A percentile compares a stretch with the other conserved stretches of the same genome.
Conservation (phyloP, 2,888 invertebrate genomes). For the Nomada fucata region DNA sequence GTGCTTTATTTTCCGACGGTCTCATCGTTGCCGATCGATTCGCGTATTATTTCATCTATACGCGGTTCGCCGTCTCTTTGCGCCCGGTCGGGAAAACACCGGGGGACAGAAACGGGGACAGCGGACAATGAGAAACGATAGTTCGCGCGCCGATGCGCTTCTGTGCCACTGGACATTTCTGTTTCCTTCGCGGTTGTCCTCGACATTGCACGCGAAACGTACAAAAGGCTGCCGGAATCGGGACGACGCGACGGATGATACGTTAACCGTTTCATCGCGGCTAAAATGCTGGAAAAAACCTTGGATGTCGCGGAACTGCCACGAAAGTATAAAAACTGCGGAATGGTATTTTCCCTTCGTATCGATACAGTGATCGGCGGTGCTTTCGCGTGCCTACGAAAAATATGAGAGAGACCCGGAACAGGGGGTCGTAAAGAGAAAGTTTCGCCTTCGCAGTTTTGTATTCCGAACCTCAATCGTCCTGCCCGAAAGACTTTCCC, state of each 20-base stretch:
- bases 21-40: constrained; percentile 36
- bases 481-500: constrained; percentile 27
- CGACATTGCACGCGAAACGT: neutral
- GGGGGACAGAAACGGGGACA: neutral
- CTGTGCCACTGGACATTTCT: constrained; percentile 3
- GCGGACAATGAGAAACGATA: constrained; percentile 21
- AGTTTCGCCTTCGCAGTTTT: constrained; percentile 44
- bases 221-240: neutral
- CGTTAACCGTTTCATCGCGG: constrained; percentile 21
- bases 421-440: constrained; percentile 27
- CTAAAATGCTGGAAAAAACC: neutral
- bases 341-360: constrained; percentile 9
- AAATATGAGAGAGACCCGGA: constrained; percentile 23
- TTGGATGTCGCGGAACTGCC: neutral
- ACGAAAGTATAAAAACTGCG: constrained; percentile 24
- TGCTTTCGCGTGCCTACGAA: constrained; percentile 6
- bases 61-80: neutral
- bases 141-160: neutral
- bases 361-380: constrained; percentile 19
- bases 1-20: constrained; percentile 44
- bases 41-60: constrained; percentile 10
- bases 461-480: constrained; percentile 50
- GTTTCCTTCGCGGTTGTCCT: neutral
- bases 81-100: too few relatives aligned
- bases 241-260: neutral